Percentiles rank a stretch among this genome's conserved stretches.
Evolutionary conservation across 2,113 vertebrate genomes (phyloP).

Genomic region (Corythoichthys intestinalis): DNA sequence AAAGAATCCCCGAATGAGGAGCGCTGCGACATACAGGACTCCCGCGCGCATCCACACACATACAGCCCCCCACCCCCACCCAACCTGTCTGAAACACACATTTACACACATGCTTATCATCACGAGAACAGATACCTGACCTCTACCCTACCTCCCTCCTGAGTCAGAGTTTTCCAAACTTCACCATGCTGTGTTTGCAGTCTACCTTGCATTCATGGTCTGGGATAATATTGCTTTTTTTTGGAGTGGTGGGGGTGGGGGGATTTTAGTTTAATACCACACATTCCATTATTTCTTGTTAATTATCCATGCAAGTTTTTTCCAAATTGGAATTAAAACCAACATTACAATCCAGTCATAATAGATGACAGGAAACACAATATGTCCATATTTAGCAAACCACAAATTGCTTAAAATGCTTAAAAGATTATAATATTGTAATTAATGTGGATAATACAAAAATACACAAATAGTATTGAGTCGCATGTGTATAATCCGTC

Average conservation of each 20-base stretch:
- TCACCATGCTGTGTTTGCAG: conserved; percentile 33
- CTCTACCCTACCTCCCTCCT: conserved; percentile 32
- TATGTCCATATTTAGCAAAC: conserved; percentile 7
- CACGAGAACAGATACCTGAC: conserved; percentile 51
- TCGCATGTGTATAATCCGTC: neutral
- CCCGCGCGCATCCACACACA: neutral
- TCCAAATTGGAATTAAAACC: conserved; percentile 19
- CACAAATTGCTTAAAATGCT: conserved; percentile 8
- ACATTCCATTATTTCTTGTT: conserved; percentile 9
- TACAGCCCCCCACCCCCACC: conserved; percentile 14
- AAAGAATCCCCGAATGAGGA: no score
- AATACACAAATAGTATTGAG: neutral
- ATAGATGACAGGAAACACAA: neutral
- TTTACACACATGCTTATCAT: conserved; percentile 44
- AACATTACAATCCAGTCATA: conserved; percentile 3
- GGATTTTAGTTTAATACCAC: neutral
- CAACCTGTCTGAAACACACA: conserved; percentile 8
- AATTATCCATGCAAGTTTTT: conserved; percentile 15
- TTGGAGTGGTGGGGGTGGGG: neutral
- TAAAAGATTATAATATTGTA: neutral
- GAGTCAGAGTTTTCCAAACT: conserved; percentile 43
- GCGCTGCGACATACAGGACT: no score
- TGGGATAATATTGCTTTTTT: conserved; percentile 4
- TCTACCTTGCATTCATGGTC: conserved; percentile 1
- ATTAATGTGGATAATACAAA: neutral